Evolutionary conservation across 53 echinoderm and acorn worm species (phyloP).

Genomic region (Temnopleurus reevesii): DNA sequence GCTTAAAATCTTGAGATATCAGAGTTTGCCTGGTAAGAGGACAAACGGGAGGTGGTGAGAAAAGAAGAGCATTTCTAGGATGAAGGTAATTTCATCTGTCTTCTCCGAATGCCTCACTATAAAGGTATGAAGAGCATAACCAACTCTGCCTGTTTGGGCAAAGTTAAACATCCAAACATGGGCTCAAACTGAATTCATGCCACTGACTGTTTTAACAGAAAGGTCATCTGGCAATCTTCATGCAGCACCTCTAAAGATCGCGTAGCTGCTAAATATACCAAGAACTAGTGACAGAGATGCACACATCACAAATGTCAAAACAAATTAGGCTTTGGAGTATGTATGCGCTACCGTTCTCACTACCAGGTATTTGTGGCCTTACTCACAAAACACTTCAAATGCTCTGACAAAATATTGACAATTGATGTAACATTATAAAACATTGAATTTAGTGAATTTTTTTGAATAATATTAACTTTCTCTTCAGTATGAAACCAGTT

Average conservation of each 20-base stretch:
- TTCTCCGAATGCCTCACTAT: slow-evolving; percentile 4
- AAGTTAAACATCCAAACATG: slow-evolving; percentile 38
- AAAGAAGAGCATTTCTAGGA: slow-evolving; percentile 10
- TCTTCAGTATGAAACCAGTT: too few species aligned
- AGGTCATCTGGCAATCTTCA: slow-evolving; percentile 14
- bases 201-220: neutral
- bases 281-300: slow-evolving; percentile 21
- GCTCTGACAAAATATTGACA: neutral
- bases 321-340: neutral
- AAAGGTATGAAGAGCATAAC: neutral
- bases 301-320: slow-evolving; percentile 18
- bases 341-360: neutral
- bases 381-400: neutral
- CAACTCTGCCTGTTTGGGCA: neutral
- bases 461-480: too few species aligned
- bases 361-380: neutral
- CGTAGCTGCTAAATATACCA: neutral
- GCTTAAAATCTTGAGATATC: neutral
- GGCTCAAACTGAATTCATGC: slow-evolving; percentile 39
- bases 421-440: too few species aligned
- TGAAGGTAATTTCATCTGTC: slow-evolving; percentile 32
- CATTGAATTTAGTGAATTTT: too few species aligned
- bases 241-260: neutral
- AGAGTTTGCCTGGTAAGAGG: slow-evolving; percentile 13
- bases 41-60: neutral